phyloP scores from a whole-genome alignment of 2,888 invertebrate species.

The Diarsia rubi region DNA sequence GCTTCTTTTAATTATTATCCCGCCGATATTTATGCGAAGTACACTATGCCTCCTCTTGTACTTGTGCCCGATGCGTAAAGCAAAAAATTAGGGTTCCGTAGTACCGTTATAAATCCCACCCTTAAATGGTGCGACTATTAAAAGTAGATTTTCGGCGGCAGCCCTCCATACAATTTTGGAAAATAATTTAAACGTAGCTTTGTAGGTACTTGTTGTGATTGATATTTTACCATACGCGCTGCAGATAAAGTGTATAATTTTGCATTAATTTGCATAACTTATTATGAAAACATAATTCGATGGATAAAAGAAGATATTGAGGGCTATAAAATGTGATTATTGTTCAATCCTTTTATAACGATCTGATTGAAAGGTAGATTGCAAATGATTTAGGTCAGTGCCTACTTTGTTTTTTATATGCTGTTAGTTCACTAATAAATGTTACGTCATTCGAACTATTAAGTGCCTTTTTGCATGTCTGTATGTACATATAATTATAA shows the following conservation, averaged over 20 bases:
- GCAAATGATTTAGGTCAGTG: slow-evolving; percentile 43
- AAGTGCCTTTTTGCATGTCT: slow-evolving; percentile 70
- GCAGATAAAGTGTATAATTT: slow-evolving; percentile 57
- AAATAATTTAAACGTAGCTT: slow-evolving; percentile 58
- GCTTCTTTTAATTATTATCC: slow-evolving; percentile 91
- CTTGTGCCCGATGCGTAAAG: slow-evolving; percentile 63
- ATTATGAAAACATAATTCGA: slow-evolving; percentile 38
- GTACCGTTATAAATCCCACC: slow-evolving; percentile 54
- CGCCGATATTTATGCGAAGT: slow-evolving; percentile 86
- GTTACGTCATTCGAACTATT: slow-evolving; percentile 38
- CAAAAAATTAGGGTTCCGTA: slow-evolving; percentile 61
- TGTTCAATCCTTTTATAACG: slow-evolving; percentile 30
- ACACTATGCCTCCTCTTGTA: slow-evolving; percentile 73
- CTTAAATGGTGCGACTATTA: slow-evolving; percentile 63
- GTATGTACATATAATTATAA: slow-evolving; percentile 70
- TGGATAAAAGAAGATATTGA: slow-evolving; percentile 32
- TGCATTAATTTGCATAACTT: slow-evolving; percentile 55
- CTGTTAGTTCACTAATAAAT: slow-evolving; percentile 22
- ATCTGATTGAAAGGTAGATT: slow-evolving; percentile 25
- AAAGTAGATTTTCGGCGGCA: slow-evolving; percentile 58
- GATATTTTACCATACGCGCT: slow-evolving; percentile 58
- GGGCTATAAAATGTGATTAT: slow-evolving; percentile 17
- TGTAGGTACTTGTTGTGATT: slow-evolving; percentile 55
- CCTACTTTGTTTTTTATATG: slow-evolving; percentile 20
- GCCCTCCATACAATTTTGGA: slow-evolving; percentile 60